Base-by-base conservation (phyloP, 2,888 invertebrate genomes). In the Acronicta leporina region DNA sequence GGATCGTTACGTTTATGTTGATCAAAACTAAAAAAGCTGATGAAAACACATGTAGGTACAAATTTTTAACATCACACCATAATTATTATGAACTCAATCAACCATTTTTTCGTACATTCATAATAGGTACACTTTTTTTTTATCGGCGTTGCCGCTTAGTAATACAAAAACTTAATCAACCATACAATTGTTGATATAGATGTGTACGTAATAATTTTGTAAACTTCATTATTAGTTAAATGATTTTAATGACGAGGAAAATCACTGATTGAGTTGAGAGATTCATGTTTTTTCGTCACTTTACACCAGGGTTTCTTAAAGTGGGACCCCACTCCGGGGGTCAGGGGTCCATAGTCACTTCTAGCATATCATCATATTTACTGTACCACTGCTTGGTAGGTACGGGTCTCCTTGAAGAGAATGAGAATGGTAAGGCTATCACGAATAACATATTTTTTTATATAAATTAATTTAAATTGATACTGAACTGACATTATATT, bases 131-230 rank as follows among this genome's bases (percentile, higher is more conserved):
- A 54, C 1, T 41, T 69, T 73, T 76, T 74, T n/a, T n/a, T n/a
- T 27, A 2, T 3, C 1, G 9, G 9, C 1, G 30, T 9, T 33
- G 13, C 33, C 53, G 62, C 50, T 58, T 56, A 59, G 41, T 54
- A 43, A 6, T 46, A 48, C 49, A 73, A 77, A 76, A 73, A 79
- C 55, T 63, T 68, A 73, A 79, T 79, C 73, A 77, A 64, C 49
- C 33, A 15, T 15, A 49, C 62, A 72, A 76, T 71, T 65, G 68
- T 67, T 73, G 63, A 74, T 63, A 74, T 55, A 64, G 61, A 61
- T 67, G 53, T 59, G 54, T 57, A 67, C 68, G 52, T 71, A 68
- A 79, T 72, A 61, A 67, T 54, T 72, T 64, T 48, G 49, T 63
- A 58, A 62, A 61, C 63, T 59, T 71, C 59, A 56, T 77, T 67